A percentile compares a stretch with the other conserved stretches of the same genome.
Conservation (phyloP, 1,140 invertebrate genomes). For the Sycophila sp. region DNA sequence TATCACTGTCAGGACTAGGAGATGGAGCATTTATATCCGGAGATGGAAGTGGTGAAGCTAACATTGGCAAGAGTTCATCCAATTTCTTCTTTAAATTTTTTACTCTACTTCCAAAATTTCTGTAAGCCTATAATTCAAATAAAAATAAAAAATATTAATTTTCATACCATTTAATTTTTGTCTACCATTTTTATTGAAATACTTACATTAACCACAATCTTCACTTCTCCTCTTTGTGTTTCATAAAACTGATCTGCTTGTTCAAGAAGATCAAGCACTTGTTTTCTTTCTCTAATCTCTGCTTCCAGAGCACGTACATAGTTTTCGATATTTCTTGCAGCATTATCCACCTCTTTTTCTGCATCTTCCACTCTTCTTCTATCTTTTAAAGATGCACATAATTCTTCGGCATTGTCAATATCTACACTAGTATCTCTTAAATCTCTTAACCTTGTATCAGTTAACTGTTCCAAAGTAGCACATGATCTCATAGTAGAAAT, state of each 20-base stretch:
- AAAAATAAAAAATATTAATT: conserved; percentile 21
- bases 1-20: conserved; percentile 81
- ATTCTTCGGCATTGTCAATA: conserved; percentile 72
- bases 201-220: conserved; percentile 91
- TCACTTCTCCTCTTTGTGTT: conserved; percentile 89
- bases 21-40: conserved; percentile 86
- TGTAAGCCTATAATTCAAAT: conserved; percentile 80
- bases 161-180: conserved; percentile 10
- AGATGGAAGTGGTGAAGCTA: conserved; percentile 75
- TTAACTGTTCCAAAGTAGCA: conserved; percentile 64
- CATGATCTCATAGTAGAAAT: conserved; percentile 69
- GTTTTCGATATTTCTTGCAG: conserved; percentile 79
- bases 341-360: conserved; percentile 87
- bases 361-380: conserved; percentile 85
- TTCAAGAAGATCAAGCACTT: conserved; percentile 79
- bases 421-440: conserved; percentile 59
- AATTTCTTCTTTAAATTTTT: conserved; percentile 86
- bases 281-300: conserved; percentile 83
- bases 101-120: conserved; percentile 88
- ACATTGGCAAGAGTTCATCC: conserved; percentile 78
- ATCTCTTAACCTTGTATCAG: conserved; percentile 59
- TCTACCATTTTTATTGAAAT: conserved; percentile 3
- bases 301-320: conserved; percentile 83
- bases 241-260: conserved; percentile 89
- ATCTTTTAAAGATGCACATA: conserved; percentile 80